Evolutionary conservation across 2,113 vertebrate genomes (phyloP), one percentile per base, ranked within the genome.

Genomic region (Lagenorhynchus albirostris): DNA sequence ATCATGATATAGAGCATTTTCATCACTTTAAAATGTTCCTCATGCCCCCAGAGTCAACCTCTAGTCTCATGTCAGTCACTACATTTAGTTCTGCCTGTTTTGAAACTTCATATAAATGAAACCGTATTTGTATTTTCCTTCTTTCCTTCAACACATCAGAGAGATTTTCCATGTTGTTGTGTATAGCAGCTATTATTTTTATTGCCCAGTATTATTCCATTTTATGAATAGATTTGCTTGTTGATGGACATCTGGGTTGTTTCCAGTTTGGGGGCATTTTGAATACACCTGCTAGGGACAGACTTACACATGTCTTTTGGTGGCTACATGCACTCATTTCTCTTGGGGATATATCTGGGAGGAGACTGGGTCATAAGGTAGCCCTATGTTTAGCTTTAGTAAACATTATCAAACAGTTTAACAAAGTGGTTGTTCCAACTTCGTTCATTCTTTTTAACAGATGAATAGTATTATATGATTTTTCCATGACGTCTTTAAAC

Each of bases 401-500:
- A 53, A 95, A 76, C 33, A 21, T 47, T 81, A 33, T 17, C 83
- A 87, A 76, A 91, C 26, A 41, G n/a, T 74, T 97, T 80, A 92
- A 38, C 53, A 71, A 73, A 87, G 84, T 50, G 62, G 4, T 77
- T 65, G 10, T 92, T 65, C 29, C 13, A 62, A 60, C 65, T 94
- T 82, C 68, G 29, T 17, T 95, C 41, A 92, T 92, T 90, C 65
- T 81, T 95, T 94, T 65, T 73, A 81, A 82, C 44, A 94, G 79
- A 63, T 77, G 18, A 41, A 44, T 68, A 50, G 14, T 53, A 71
- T 76, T 76, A 65, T 60, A 81, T 71, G 11, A 23, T 50, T 62
- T 81, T 97, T 74, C 31, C 33, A 71, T 77, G 23, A 73, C 50
- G 89, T 87, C 65, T 96, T 94, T 89, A 94, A 91, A 94, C 53